Percentiles rank a stretch among this genome's conserved stretches.
Evolutionary conservation across 1,140 invertebrate species (phyloP).

Genomic region (Tigriopus japonicus): DNA sequence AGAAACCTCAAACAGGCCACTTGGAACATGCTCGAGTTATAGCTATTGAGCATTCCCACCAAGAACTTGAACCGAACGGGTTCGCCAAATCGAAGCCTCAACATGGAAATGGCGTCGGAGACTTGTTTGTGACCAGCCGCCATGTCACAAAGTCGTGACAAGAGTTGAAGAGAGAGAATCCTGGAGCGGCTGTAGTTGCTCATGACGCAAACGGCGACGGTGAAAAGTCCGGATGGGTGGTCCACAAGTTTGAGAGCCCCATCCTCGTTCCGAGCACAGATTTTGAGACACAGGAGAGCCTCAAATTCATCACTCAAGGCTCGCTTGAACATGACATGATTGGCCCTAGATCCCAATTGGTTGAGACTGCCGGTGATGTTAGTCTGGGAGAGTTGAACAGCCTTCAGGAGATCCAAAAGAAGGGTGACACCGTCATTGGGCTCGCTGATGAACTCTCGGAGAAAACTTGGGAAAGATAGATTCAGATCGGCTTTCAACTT

Average conservation of each 20-base stretch:
- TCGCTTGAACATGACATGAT: conserved; percentile 27
- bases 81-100: conserved; percentile 69
- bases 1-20: conserved; percentile 64
- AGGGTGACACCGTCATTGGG: conserved; percentile 60
- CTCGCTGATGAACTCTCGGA: conserved; percentile 65
- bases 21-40: conserved; percentile 32
- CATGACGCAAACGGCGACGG: conserved; percentile 65
- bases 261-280: conserved; percentile 42
- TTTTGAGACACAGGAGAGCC: conserved; percentile 61
- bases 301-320: conserved; percentile 67
- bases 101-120: conserved; percentile 69
- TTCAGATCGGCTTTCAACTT: conserved; percentile 65
- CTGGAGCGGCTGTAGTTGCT: conserved; percentile 62
- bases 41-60: conserved; percentile 49
- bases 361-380: conserved; percentile 17
- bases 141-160: conserved; percentile 1
- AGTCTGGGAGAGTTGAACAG: conserved; percentile 39
- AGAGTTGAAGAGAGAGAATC: conserved; percentile 54
- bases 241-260: conserved; percentile 47
- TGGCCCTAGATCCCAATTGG: conserved; percentile 5
- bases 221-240: conserved; percentile 60
- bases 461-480: conserved; percentile 59
- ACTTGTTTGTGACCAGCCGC: conserved; percentile 30
- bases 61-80: conserved; percentile 75
- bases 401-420: conserved; percentile 58